Evolutionary conservation across 2,888 invertebrate species (phyloP), one percentile per base, ranked within the genome.

Genomic region (Lottia scabra): DNA sequence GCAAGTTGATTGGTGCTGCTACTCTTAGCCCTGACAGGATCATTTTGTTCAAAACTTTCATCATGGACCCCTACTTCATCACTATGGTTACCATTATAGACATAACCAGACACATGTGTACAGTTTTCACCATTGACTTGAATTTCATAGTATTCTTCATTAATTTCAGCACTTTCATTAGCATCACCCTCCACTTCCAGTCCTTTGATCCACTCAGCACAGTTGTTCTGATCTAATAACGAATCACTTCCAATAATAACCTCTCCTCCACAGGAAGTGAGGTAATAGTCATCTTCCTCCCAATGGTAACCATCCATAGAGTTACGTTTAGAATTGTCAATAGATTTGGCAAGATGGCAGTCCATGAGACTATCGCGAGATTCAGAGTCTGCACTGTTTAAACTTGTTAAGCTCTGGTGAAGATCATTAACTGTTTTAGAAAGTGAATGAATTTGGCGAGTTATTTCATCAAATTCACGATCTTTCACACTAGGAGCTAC

Each of bases 261-360:
- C 73, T 84, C 84, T 15, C 85, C 86, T 63, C 82, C 82, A 71
- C 81, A 83, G 0, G 86, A 84, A 4, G 84, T 81, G 62, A 85
- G 72, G 70, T 82, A 85, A 71, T 85, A 85, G 69, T 86, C 86
- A 72, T 86, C 86, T 63, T 85, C 84, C 16, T 82, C 82, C 86
- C 86, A 86, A 30, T 85, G 84, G 65, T 85, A 86, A 1, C 85
- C 86, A 65, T 86, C 85, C 23, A 82, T 77, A 44, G 79, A 81
- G 38, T 79, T 79, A 16, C 69, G 27, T 26, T 63, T n/a, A n/a
- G 71, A 30, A 43, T 23, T 15, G 64, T 15, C 26, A 15, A 27
- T 16, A 23, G 16, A 26, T 45, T 68, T 13, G 3, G 43, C n/a
- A 30, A 56, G 16, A 64, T 27, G 26, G 62, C 67, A 64, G 23